These are phyloP conservation scores for Nycticryphes semicollaris DNA, from an alignment of 2,113 vertebrate species.

Conservation along the genomic window DNA sequence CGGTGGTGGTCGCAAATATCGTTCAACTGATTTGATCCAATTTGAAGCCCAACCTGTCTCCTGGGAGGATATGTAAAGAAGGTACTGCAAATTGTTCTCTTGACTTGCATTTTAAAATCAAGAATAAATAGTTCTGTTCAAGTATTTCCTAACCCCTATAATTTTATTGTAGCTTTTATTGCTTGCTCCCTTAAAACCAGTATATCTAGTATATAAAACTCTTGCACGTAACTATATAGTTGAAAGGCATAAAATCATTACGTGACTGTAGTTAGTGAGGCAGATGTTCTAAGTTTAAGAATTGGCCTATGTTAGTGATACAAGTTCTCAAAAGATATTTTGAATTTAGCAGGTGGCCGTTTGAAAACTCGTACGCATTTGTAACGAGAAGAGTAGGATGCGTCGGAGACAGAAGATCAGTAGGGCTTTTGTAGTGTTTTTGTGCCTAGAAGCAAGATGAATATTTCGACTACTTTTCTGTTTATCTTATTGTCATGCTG, in stretches of 20 bases:
- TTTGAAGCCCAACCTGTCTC: background rate
- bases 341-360: background rate
- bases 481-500: background rate
- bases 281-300: background rate
- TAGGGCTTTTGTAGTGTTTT: background rate
- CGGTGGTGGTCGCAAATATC: background rate
- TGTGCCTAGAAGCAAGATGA: background rate
- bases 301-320: background rate
- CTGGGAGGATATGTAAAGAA: background rate
- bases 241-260: background rate
- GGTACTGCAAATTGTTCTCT: background rate
- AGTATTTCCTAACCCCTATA: background rate
- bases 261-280: background rate
- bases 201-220: background rate
- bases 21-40: background rate
- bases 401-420: background rate
- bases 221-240: background rate
- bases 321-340: background rate
- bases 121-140: background rate
- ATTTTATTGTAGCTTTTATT: background rate
- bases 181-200: background rate
- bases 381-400: background rate
- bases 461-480: background rate
- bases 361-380: background rate
- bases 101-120: background rate